Evolutionary conservation across 2,113 vertebrate species (phyloP).

Genomic region (Varanus salvator): DNA sequence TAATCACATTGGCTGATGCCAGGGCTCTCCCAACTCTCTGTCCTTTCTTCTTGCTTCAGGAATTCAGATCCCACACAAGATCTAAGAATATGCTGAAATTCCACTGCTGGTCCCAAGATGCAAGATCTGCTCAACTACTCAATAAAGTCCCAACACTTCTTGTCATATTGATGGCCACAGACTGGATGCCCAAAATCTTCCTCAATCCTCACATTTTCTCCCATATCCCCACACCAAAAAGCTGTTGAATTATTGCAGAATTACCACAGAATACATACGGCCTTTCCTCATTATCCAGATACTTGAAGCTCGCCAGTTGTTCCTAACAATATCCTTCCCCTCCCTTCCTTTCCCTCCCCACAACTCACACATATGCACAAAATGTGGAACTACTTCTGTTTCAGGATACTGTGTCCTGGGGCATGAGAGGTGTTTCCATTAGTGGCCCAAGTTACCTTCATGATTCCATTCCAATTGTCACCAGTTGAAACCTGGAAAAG

Average conservation of each 20-base stretch:
- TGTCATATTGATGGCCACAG: not conserved
- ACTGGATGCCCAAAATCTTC: not conserved
- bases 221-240: not conserved
- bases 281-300: not conserved
- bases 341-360: too few relatives aligned
- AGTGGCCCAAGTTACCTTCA: constrained; percentile 87
- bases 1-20: not conserved
- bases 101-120: not conserved
- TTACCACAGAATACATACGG: not conserved
- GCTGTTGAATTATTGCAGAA: not conserved
- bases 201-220: not conserved
- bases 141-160: not conserved
- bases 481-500: constrained; percentile 98
- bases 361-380: not conserved
- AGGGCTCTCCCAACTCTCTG: not conserved
- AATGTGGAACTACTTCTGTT: not conserved
- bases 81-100: constrained; percentile 16
- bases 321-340: not conserved
- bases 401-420: not conserved
- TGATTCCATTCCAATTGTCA: constrained; percentile 99
- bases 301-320: not conserved
- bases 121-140: not conserved
- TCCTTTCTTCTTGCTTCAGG: not conserved
- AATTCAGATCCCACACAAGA: not conserved
- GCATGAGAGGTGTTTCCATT: not conserved